A percentile compares a stretch with the other conserved stretches of the same genome.
These are phyloP conservation scores for Coelopa frigida DNA, from an alignment of 1,140 invertebrate genomes.

Conservation along the genomic window DNA sequence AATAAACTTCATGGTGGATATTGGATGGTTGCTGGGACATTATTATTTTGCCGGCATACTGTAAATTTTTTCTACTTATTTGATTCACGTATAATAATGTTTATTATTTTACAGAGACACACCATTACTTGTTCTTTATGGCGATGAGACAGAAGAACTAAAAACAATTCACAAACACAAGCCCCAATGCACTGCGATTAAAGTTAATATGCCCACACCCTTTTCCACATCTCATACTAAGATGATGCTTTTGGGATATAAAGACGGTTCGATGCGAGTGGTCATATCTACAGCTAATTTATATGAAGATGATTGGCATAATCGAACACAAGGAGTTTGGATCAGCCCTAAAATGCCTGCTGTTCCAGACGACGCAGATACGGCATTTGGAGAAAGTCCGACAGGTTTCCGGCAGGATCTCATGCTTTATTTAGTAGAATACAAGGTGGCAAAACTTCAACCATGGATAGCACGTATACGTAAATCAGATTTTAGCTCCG, in stretches of 20 bases:
- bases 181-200: constrained; percentile 58
- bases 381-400: constrained; percentile 64
- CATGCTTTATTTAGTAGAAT: constrained; percentile 71
- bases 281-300: constrained; percentile 91
- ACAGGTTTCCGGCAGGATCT: constrained; percentile 83
- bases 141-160: constrained; percentile 60
- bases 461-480: constrained; percentile 70
- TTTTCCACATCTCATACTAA: constrained; percentile 93
- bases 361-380: constrained; percentile 50
- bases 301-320: constrained; percentile 84
- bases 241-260: constrained; percentile 81
- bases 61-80: constrained; percentile 42
- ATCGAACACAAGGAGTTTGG: constrained; percentile 91
- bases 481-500: constrained; percentile 67
- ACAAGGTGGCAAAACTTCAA: constrained; percentile 59
- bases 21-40: constrained; percentile 63
- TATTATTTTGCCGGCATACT: constrained; percentile 58
- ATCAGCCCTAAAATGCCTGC: constrained; percentile 71
- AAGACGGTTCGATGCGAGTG: constrained; percentile 72
- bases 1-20: constrained; percentile 89
- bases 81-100: neutral
- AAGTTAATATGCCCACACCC: constrained; percentile 64
- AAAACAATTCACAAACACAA: constrained; percentile 48
- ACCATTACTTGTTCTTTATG: constrained; percentile 72
- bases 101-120: constrained; percentile 49